Evolutionary conservation across 2,888 invertebrate species (phyloP), one percentile per base, ranked within the genome.

Genomic region (Lithophane socia): DNA sequence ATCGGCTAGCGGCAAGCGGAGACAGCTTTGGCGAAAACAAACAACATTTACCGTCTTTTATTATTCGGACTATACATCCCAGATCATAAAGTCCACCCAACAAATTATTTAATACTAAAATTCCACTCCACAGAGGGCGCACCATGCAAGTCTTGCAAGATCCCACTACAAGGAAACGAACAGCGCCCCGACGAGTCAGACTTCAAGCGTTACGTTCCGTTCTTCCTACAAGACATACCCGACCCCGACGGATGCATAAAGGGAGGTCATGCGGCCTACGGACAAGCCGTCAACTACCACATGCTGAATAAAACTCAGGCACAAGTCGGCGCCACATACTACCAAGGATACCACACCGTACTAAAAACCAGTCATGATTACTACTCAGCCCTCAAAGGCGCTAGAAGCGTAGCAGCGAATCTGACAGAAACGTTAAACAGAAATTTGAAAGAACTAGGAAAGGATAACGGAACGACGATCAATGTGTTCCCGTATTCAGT

Each of bases 401-500:
- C 99, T 0, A 97, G 99, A 81, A 95, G 95, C 10, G 97, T 99
- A n/a, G 97, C 99, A 0, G 97, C 97, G 10, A 99, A 99, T 91
- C 97, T 99, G 37, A 98, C 99, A 0, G 95, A 97, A 52, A 98
- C 98, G 1, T 61, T 87, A 18, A 88, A 85, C 61, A 83, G 93
- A 0, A 97, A 98, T 83, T 92, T 98, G 1, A 95, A 93, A 73
- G 95, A 94, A 2, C 91, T 93, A 44, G 97, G 97, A 37, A 90
- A 92, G 75, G 94, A 93, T 61, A 83, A 68, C 18, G 68, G 68
- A 2, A 87, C 89, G 0, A 95, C 95, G 0, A 97, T 98, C 47
- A 98, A 97, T 93, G 98, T 99, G 83, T 98, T 98, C 93, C 98
- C 98, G 0, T 99, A 99, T 96, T 99, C 98, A 0, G 98, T 99